A percentile compares a stretch with the other conserved stretches of the same genome.
Conservation (phyloP, 2,888 invertebrate genomes). For the Nasonia oneida region DNA sequence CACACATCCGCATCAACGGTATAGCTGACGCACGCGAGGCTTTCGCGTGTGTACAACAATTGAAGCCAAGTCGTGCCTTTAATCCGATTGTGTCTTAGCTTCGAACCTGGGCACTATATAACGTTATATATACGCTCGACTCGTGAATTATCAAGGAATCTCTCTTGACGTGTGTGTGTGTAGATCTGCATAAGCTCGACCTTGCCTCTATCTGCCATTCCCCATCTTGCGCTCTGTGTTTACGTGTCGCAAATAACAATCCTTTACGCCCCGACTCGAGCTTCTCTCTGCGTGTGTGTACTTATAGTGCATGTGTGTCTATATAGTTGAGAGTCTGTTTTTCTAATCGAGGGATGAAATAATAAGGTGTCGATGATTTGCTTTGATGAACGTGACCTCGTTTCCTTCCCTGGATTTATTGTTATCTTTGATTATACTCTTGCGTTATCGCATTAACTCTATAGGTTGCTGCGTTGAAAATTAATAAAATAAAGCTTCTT, state of each 20-base stretch:
- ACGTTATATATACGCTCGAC: background rate
- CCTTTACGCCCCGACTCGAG: background rate
- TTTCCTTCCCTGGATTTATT: too few species aligned
- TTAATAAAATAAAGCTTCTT: too few species aligned
- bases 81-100: constrained; percentile 3
- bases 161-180: background rate
- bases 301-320: background rate
- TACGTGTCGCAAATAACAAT: constrained; percentile 27
- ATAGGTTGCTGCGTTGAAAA: too few species aligned
- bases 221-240: background rate
- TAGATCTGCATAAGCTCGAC: constrained; percentile 6
- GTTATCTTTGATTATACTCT: too few species aligned
- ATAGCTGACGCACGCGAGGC: background rate
- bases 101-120: background rate
- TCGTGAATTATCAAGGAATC: constrained; percentile 36
- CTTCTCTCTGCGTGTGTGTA: background rate
- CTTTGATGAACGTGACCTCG: background rate
- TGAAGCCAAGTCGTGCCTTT: background rate
- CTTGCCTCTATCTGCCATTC: background rate
- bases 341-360: background rate
- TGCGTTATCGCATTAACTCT: too few species aligned
- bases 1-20: background rate
- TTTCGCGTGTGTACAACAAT: background rate
- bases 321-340: background rate
- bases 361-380: background rate